phyloP scores from a whole-genome alignment of 2,888 invertebrate species.

The Oasisia sp. region DNA sequence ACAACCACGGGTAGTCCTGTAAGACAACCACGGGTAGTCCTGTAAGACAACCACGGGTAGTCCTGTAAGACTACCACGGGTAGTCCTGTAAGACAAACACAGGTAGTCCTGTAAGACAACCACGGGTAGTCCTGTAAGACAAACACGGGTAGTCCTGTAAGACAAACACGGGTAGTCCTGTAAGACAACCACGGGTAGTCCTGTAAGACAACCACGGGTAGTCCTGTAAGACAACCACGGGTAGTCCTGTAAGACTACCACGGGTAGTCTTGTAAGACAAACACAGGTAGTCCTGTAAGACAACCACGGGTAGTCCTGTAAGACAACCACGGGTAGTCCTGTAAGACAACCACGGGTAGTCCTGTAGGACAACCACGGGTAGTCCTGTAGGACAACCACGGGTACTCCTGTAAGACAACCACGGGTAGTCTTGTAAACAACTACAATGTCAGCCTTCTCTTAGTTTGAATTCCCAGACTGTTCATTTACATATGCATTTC shows the following conservation, averaged over 20 bases:
- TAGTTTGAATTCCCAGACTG: too few relatives aligned
- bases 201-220: conserved; percentile 46
- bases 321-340: too few relatives aligned
- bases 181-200: conserved; percentile 59
- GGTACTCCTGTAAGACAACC: conserved; percentile 58
- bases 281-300: conserved; percentile 62
- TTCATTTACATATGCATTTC: too few relatives aligned
- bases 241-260: conserved; percentile 56
- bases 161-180: conserved; percentile 60
- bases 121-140: too few relatives aligned
- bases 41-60: conserved; percentile 42
- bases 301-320: conserved; percentile 62
- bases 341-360: conserved; percentile 64
- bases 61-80: conserved; percentile 63
- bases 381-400: too few relatives aligned
- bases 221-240: too few relatives aligned
- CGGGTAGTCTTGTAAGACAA: too few relatives aligned
- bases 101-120: conserved; percentile 60
- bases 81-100: conserved; percentile 56
- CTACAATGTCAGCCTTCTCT: too few relatives aligned
- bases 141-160: conserved; percentile 64
- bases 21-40: conserved; percentile 65
- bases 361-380: conserved; percentile 48
- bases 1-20: too few relatives aligned
- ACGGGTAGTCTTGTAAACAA: too few relatives aligned